phyloP scores from a whole-genome alignment of 1,140 invertebrate genomes.

The Zophobas atratus region DNA sequence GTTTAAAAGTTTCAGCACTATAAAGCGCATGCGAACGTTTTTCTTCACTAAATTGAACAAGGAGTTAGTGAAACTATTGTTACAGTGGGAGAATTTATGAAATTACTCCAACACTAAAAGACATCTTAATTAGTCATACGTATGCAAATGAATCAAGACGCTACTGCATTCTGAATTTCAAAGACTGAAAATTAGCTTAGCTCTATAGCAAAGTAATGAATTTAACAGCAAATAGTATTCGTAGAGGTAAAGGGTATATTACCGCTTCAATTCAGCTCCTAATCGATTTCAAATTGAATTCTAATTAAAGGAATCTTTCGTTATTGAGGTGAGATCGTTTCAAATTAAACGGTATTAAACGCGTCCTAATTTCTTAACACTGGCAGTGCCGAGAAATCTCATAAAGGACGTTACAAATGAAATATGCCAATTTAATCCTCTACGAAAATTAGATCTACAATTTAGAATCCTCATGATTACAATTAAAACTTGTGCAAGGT shows the following conservation, averaged over 20 bases:
- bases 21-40: slow-evolving; percentile 1
- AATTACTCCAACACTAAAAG: slow-evolving; percentile 30
- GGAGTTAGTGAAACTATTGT: slow-evolving; percentile 14
- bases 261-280: slow-evolving; percentile 33
- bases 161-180: slow-evolving; percentile 20
- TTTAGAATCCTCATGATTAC: no score
- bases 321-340: slow-evolving; percentile 37
- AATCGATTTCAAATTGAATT: slow-evolving; percentile 42
- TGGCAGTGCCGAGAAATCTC: neutral
- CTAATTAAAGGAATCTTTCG: slow-evolving; percentile 34
- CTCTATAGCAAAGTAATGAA: slow-evolving; percentile 33
- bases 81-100: slow-evolving; percentile 12
- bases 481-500: no score
- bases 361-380: slow-evolving; percentile 25
- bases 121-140: slow-evolving; percentile 40
- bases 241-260: slow-evolving; percentile 21
- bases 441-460: neutral
- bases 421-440: neutral
- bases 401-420: slow-evolving; percentile 5
- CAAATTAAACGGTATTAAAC: slow-evolving; percentile 36
- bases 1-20: neutral
- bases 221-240: slow-evolving; percentile 45
- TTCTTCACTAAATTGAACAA: slow-evolving; percentile 11
- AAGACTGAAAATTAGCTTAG: slow-evolving; percentile 37
- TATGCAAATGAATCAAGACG: slow-evolving; percentile 33